Evolutionary conservation across 2,113 vertebrate species (phyloP), one percentile per base, ranked within the genome.

Genomic region (Elephantulus edwardii): DNA sequence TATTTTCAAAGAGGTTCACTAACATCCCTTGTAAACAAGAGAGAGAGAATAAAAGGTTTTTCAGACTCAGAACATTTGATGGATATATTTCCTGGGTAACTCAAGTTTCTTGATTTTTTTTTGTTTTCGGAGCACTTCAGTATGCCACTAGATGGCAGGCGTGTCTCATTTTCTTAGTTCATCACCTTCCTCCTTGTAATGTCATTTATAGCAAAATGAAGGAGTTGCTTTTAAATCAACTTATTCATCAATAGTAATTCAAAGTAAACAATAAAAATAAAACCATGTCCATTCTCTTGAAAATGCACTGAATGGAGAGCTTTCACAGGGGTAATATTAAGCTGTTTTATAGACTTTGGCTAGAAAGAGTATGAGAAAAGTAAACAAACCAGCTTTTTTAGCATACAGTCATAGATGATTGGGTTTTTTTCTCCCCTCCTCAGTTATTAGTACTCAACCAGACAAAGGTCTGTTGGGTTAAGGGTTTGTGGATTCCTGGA

Each of bases 111-210:
- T 71, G 20, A 50, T 75, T 40, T 30, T 8, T 52, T 10, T 24
- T 12, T 19, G n/a, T 44, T 72, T 85, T 68, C 19, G 74, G 88
- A 62, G 33, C 68, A 79, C n/a, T 80, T 62, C 85, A 75, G 50
- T 46, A 16, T 60, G 10, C 92, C 96, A 89, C 93, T 95, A 96
- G 96, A 75, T 89, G 96, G 93, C 96, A 95, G 92, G 58, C 9
- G 44, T 88, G 93, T 48, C 42, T 75, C 52, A 8, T 11, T 58
- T 28, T 19, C 40, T n/a, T n/a, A 38, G 26, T 46, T 81, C 19
- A 30, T 44, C 24, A 5, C 26, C 44, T 19, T 68, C 76, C 81
- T 30, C 40, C 5, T 0, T 7, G 24, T 22, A 48, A 64, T 46
- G 42, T 74, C 71, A 52, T 30, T 50, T 44, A 79, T 3, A 72